These are phyloP conservation scores for Rhopalosiphum padi DNA, from an alignment of 1,140 invertebrate species.

Conservation along the genomic window DNA sequence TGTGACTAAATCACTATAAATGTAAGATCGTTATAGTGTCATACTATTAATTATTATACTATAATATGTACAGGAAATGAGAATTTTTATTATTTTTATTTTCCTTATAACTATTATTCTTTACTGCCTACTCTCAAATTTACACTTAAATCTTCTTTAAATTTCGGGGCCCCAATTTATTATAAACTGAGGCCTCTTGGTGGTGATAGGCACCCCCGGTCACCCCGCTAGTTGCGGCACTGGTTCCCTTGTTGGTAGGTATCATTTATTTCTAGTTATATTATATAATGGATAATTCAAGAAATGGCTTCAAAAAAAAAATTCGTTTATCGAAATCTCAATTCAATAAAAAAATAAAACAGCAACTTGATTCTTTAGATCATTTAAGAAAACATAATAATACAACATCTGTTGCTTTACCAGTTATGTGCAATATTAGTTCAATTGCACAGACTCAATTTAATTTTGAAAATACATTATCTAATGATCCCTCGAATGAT, in stretches of 20 bases:
- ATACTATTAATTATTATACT: too few species aligned
- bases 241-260: too few species aligned
- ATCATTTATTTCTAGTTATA: neutral
- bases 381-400: neutral
- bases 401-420: neutral
- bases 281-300: neutral
- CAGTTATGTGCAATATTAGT: neutral
- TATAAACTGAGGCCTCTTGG: too few species aligned
- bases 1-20: too few species aligned
- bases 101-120: too few species aligned
- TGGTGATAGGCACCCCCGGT: neutral
- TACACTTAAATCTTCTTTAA: too few species aligned
- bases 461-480: neutral
- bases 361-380: neutral
- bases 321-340: neutral
- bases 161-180: too few species aligned
- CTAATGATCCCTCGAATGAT: neutral
- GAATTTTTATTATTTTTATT: too few species aligned
- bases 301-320: neutral
- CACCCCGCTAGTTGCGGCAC: constrained; percentile 15
- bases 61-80: too few species aligned
- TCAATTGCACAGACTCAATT: neutral
- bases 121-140: too few species aligned
- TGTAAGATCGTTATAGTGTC: too few species aligned
- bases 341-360: too few species aligned